Evolutionary conservation across 2,888 invertebrate genomes (phyloP), one percentile per base, ranked within the genome.

Genomic region (Microctonus hyperodae): DNA sequence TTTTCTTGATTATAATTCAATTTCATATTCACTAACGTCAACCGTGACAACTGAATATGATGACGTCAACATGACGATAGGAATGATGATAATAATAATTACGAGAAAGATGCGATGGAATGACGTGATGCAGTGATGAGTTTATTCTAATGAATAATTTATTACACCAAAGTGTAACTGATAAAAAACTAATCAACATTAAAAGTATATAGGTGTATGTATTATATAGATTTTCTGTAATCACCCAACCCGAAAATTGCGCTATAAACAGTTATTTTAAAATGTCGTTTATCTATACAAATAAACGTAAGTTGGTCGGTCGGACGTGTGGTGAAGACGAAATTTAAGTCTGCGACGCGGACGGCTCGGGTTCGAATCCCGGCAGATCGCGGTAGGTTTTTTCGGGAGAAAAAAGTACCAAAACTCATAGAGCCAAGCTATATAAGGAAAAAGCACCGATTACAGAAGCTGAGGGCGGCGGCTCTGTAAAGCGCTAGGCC

Each of bases 1-100:
- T 61, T 66, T 33, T 44, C 31, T 37, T 55, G 62, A 63, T 62
- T 62, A 66, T 61, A 67, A 67, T 67, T 67, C 67, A 67, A 67
- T 67, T 67, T 62, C 28, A 58, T 61, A 35, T 25, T 25, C 28
- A 53, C 10, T 35, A 50, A 60, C 23, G 50, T 33, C 22, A n/a
- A 33, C 51, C 11, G 28, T 1, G 50, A 50, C 33, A 5, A 22
- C 31, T n/a, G 40, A 40, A 58, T 23, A 40, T n/a, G 33, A 16
- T 6, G 16, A 44, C 56, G 31, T 22, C 56, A 20, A 33, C 33
- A 16, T 22, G 22, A 31, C 33, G 7, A 16, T 13, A 11, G 33
- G 20, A 2, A 10, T 20, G 56, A 11, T 16, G 35, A 48, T 48
- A 50, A 60, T 22, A 20, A 50, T 22, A 55, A 53, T n/a, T 13